Percentiles rank a stretch among this genome's conserved stretches.
These are phyloP conservation scores for Orthosia incerta DNA, from an alignment of 2,888 invertebrate species.

Conservation along the genomic window DNA sequence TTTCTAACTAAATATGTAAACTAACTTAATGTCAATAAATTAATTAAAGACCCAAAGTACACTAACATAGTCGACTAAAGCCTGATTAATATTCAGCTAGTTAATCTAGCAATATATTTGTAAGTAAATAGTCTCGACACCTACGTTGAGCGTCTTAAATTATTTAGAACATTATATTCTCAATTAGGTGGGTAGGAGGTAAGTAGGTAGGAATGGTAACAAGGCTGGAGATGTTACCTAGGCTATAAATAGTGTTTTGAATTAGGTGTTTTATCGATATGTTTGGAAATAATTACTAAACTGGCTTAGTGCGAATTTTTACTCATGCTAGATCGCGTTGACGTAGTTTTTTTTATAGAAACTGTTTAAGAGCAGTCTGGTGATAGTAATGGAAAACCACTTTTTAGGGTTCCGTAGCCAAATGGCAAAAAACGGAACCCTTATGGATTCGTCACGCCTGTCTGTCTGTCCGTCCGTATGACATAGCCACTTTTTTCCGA, in stretches of 20 bases:
- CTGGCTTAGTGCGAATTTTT: too few species aligned
- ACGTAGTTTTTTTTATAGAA: too few species aligned
- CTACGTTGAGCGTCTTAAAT: slow-evolving; percentile 27
- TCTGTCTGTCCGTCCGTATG: too few species aligned
- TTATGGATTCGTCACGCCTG: too few species aligned
- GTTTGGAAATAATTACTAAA: too few species aligned
- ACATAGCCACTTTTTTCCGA: too few species aligned
- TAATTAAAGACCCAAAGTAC: slow-evolving; percentile 11
- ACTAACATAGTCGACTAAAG: slow-evolving; percentile 31
- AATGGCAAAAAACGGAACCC: too few species aligned
- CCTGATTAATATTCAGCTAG: slow-evolving; percentile 50
- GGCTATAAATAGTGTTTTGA: neutral
- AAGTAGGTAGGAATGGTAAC: slow-evolving; percentile 6
- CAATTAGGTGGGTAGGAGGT: slow-evolving; percentile 11
- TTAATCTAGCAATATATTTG: slow-evolving; percentile 38
- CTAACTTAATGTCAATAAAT: slow-evolving; percentile 26
- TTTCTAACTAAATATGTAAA: neutral
- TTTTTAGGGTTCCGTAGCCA: too few species aligned
- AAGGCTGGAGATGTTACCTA: slow-evolving; percentile 1
- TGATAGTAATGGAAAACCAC: too few species aligned
- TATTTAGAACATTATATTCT: slow-evolving; percentile 33
- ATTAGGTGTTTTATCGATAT: neutral
- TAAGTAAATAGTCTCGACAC: slow-evolving; percentile 37
- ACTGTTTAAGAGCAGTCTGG: too few species aligned
- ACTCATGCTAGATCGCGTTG: too few species aligned